These are phyloP conservation scores for Gnathonemus longibarbis DNA, from an alignment of 2,113 vertebrate genomes.

Conservation along the genomic window DNA sequence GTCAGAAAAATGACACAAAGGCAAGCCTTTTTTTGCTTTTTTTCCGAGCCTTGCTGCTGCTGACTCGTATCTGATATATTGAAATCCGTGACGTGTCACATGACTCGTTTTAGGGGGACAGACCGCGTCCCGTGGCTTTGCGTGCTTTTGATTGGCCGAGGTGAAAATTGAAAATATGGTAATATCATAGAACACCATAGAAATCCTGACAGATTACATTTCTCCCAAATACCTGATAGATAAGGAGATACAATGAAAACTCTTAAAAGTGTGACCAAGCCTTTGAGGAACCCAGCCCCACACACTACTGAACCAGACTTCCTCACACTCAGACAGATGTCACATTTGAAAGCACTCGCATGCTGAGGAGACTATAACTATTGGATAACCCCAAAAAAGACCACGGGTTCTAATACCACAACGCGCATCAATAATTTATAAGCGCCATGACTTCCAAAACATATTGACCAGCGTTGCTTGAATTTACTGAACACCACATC, in stretches of 20 bases:
- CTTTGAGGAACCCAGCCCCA: neutral
- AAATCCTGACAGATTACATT: conserved; percentile 14
- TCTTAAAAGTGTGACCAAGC: conserved; percentile 9
- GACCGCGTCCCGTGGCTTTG: neutral
- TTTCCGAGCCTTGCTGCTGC: neutral
- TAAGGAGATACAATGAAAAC: conserved; percentile 18
- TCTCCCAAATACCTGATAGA: conserved; percentile 7
- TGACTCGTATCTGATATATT: conserved; percentile 9
- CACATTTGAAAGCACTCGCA: neutral
- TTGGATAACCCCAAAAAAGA: neutral
- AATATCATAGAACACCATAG: conserved; percentile 9
- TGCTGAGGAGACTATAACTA: neutral
- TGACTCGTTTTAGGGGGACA: neutral
- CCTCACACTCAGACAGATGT: neutral
- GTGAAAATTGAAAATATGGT: conserved; percentile 30
- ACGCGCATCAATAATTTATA: neutral
- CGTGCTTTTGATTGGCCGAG: conserved; percentile 5
- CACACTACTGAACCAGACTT: neutral
- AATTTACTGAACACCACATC: neutral
- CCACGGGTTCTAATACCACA: neutral
- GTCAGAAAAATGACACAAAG: neutral
- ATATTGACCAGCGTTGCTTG: neutral
- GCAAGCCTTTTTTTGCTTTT: neutral
- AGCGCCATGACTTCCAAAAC: neutral
- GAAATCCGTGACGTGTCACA: neutral